These are phyloP conservation scores for Onthophagus taurus DNA, from an alignment of 1,140 invertebrate species.

Conservation along the genomic window DNA sequence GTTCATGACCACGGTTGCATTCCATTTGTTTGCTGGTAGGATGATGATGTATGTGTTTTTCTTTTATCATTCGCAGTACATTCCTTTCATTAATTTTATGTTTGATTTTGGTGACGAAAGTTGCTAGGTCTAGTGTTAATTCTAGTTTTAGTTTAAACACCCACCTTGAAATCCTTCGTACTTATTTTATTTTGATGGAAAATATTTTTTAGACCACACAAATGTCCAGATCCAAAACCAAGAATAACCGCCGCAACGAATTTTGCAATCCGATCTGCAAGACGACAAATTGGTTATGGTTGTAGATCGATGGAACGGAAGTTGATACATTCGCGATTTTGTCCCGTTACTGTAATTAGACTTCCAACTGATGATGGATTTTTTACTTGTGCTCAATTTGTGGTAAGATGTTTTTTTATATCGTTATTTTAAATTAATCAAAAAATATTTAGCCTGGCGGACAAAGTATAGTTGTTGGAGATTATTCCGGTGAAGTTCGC, in stretches of 20 bases:
- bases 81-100: too few relatives aligned
- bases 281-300: conserved; percentile 46
- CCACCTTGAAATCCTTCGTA: background rate
- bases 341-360: conserved; percentile 73
- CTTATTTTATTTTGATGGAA: conserved; percentile 3
- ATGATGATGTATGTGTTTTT: too few relatives aligned
- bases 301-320: conserved; percentile 60
- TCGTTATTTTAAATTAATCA: too few relatives aligned
- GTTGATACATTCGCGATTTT: conserved; percentile 82
- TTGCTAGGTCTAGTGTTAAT: too few relatives aligned
- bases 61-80: too few relatives aligned
- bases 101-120: too few relatives aligned
- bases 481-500: conserved; percentile 78
- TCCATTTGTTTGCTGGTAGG: too few relatives aligned
- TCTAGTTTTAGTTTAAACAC: too few relatives aligned
- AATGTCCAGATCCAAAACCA: conserved; percentile 81
- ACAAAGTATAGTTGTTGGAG: conserved; percentile 75
- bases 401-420: conserved; percentile 40
- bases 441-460: conserved; percentile 66
- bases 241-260: conserved; percentile 62
- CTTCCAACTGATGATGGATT: conserved; percentile 63
- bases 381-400: conserved; percentile 74
- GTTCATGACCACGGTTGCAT: too few relatives aligned
- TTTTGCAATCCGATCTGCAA: conserved; percentile 52
- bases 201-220: conserved; percentile 62